These are phyloP conservation scores for Hemicrepidius hirtus DNA, from an alignment of 2,888 invertebrate genomes.

Conservation along the genomic window DNA sequence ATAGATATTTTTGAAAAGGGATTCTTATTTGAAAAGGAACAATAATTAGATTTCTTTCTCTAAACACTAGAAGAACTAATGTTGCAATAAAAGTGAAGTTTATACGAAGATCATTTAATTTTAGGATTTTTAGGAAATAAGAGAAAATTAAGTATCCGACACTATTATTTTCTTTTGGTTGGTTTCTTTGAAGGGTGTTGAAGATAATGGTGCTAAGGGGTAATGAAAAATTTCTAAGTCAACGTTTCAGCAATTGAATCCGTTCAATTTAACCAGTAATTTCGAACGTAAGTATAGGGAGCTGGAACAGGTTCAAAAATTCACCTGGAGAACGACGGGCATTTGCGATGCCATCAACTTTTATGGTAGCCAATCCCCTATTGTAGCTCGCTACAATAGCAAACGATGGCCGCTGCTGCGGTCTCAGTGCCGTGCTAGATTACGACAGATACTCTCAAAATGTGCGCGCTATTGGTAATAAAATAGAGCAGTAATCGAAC, in stretches of 20 bases:
- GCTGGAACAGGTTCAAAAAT: slow-evolving; percentile 56
- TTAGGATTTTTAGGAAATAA: too few relatives aligned
- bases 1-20: too few relatives aligned
- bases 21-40: too few relatives aligned
- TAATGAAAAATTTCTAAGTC: slow-evolving; percentile 11
- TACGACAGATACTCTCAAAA: slow-evolving; percentile 60
- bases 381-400: slow-evolving; percentile 61
- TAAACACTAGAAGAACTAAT: too few relatives aligned
- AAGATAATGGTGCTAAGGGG: not conserved
- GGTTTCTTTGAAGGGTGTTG: too few relatives aligned
- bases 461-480: slow-evolving; percentile 61
- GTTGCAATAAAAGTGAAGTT: too few relatives aligned
- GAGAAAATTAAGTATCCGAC: too few relatives aligned
- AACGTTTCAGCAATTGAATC: slow-evolving; percentile 14
- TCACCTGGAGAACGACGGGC: slow-evolving; percentile 56
- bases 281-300: slow-evolving; percentile 45
- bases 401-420: slow-evolving; percentile 59
- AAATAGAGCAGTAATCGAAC: slow-evolving; percentile 63
- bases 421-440: slow-evolving; percentile 61
- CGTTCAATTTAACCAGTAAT: slow-evolving; percentile 25
- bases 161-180: too few relatives aligned
- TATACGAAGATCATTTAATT: too few relatives aligned
- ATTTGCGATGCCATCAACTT: slow-evolving; percentile 60
- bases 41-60: too few relatives aligned
- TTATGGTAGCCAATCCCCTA: slow-evolving; percentile 61